A percentile compares a stretch with the other conserved stretches of the same genome.
Conservation (phyloP, 92 coral and sea anemone genomes). For the Metridium senile region DNA sequence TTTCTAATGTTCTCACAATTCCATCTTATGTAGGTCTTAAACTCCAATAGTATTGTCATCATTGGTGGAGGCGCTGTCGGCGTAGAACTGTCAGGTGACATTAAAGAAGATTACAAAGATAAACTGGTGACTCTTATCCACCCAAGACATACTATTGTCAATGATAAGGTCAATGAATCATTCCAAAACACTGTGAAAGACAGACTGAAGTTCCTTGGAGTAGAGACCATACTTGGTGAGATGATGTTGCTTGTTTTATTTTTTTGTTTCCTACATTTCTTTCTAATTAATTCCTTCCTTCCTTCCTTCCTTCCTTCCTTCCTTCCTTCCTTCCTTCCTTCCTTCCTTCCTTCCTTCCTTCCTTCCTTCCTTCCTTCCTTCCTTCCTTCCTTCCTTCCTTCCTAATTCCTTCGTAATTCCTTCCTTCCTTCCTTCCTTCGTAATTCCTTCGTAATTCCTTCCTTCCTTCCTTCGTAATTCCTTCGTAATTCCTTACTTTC, state of each 20-base stretch:
- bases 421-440: neutral
- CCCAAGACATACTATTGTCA: slow-evolving; percentile 86
- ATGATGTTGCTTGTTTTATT: neutral
- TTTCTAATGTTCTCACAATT: no score
- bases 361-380: neutral
- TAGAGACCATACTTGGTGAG: slow-evolving; percentile 83
- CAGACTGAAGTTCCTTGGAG: slow-evolving; percentile 77
- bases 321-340: no score
- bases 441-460: no score
- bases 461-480: no score
- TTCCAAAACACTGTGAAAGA: slow-evolving; percentile 81
- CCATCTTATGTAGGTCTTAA: slow-evolving; percentile 83
- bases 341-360: no score
- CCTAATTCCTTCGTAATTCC: slow-evolving; percentile 35
- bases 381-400: neutral
- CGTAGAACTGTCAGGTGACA: slow-evolving; percentile 98
- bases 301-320: neutral
- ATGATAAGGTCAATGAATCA: slow-evolving; percentile 86
- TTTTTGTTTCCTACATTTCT: neutral
- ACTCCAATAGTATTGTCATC: slow-evolving; percentile 75
- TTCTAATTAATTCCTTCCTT: neutral
- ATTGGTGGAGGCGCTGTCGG: slow-evolving; percentile 99
- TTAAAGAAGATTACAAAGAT: slow-evolving; percentile 86
- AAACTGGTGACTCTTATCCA: slow-evolving; percentile 85
- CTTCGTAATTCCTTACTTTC: neutral